Evolutionary conservation across 2,888 invertebrate species (phyloP).

Genomic region (Amorpha juglandis): DNA sequence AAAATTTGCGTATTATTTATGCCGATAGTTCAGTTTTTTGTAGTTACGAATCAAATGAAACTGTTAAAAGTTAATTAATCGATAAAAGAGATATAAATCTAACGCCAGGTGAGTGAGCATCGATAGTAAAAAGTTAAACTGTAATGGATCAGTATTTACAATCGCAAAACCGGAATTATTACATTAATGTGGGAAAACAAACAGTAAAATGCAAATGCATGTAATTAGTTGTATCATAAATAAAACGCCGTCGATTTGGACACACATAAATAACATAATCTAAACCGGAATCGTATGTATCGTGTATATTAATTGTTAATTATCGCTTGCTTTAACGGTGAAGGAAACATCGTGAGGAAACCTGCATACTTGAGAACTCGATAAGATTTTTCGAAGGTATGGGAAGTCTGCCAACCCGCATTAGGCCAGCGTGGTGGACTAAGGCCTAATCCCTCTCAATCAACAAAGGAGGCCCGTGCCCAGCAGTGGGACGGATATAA

Average conservation of each 20-base stretch:
- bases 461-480: too few species aligned
- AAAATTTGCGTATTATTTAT: background rate
- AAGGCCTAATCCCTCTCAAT: too few species aligned
- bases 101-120: background rate
- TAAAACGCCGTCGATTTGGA: slow-evolving; percentile 54
- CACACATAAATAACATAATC: slow-evolving; percentile 63
- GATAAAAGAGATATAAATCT: background rate
- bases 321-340: too few species aligned
- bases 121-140: slow-evolving; percentile 15
- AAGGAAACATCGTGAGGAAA: too few species aligned
- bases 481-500: too few species aligned
- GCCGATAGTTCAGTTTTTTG: background rate
- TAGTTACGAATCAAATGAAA: background rate
- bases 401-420: too few species aligned
- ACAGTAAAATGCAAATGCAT: slow-evolving; percentile 64
- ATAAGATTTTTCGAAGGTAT: too few species aligned
- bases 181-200: slow-evolving; percentile 52
- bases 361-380: too few species aligned
- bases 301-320: too few species aligned
- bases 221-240: slow-evolving; percentile 67
- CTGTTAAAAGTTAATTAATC: background rate
- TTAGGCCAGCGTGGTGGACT: too few species aligned
- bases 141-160: background rate
- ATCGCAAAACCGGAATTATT: slow-evolving; percentile 41
- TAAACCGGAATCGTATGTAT: slow-evolving; percentile 58